Evolutionary conservation across 2,797 vertebrate species (phyloP).

Genomic region (Linurgus olivaceus): DNA sequence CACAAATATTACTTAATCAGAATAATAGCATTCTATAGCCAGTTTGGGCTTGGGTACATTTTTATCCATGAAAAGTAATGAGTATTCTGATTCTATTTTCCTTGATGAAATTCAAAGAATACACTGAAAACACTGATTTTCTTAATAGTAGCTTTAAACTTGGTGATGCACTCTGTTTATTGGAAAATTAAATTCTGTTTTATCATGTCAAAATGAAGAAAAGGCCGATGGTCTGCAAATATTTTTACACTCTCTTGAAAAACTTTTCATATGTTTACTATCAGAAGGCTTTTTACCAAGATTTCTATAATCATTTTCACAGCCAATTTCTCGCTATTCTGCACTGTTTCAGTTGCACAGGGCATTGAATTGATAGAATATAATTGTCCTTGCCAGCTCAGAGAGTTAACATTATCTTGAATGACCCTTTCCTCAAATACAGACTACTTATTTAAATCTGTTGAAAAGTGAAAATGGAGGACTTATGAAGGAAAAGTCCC

Average conservation of each 20-base stretch:
- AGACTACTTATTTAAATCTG: background rate
- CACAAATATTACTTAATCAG: background rate
- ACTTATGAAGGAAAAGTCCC: background rate
- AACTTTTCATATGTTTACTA: background rate
- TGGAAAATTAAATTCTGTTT: background rate
- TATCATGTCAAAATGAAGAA: background rate
- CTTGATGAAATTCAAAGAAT: background rate
- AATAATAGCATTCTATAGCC: background rate
- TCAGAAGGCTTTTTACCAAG: background rate
- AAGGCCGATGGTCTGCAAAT: background rate
- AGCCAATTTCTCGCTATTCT: background rate
- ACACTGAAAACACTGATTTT: background rate
- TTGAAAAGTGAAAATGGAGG: background rate
- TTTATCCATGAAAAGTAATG: background rate
- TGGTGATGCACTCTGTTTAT: background rate
- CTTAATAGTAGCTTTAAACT: background rate
- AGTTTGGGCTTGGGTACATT: background rate
- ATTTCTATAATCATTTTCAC: background rate
- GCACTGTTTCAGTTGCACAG: background rate
- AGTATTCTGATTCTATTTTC: background rate
- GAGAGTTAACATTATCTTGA: background rate
- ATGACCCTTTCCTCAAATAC: background rate
- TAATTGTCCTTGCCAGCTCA: background rate
- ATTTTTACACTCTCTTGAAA: background rate
- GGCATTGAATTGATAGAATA: background rate